Percentiles rank a stretch among this genome's conserved stretches.
Conservation (phyloP, 2,113 vertebrate species). For the Embiotoca jacksoni region DNA sequence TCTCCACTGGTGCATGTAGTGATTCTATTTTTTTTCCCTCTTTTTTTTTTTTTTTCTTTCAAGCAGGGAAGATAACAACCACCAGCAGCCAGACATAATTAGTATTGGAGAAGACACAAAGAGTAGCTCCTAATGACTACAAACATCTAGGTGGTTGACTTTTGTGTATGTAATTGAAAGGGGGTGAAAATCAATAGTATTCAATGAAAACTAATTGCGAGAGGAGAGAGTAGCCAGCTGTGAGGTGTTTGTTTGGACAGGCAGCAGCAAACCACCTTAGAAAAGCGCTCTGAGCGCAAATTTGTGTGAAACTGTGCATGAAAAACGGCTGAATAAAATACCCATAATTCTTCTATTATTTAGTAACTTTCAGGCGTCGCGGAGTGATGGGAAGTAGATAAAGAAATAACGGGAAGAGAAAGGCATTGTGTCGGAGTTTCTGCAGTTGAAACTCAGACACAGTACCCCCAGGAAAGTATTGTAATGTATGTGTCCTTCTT, state of each 20-base stretch:
- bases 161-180: conserved; percentile 84
- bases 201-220: conserved; percentile 86
- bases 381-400: conserved; percentile 70
- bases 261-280: conserved; percentile 67
- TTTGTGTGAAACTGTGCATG: conserved; percentile 85
- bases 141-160: conserved; percentile 83
- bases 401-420: conserved; percentile 33
- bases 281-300: conserved; percentile 80
- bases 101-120: conserved; percentile 85
- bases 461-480: neutral
- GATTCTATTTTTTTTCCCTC: conserved; percentile 76
- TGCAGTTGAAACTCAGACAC: conserved; percentile 1
- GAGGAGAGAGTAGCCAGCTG: conserved; percentile 62
- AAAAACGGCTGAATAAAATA: conserved; percentile 82
- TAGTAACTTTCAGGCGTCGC: conserved; percentile 74
- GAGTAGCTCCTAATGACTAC: conserved; percentile 83
- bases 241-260: conserved; percentile 74
- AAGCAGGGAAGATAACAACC: conserved; percentile 71
- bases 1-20: conserved; percentile 83
- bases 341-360: conserved; percentile 85
- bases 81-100: conserved; percentile 84
- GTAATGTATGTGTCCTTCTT: neutral
- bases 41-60: conserved; percentile 43
- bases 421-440: conserved; percentile 32
- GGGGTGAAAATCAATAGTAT: conserved; percentile 83